Evolutionary conservation across 2,888 invertebrate genomes (phyloP).

Genomic region (Noctua janthe): DNA sequence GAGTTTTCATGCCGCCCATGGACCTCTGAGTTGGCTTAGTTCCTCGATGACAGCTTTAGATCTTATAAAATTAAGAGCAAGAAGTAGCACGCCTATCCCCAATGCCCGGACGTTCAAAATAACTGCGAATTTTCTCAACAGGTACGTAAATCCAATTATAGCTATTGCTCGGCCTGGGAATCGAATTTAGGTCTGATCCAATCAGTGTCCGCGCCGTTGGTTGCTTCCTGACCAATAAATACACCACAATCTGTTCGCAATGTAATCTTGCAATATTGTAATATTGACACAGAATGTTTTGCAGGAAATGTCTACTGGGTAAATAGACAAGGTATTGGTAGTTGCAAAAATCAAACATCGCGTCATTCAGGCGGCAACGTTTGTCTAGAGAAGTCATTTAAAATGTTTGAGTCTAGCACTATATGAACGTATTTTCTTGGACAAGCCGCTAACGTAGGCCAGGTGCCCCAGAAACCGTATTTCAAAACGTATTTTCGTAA

Average conservation of each 20-base stretch:
- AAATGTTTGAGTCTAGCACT: no score
- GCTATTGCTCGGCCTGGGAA: conserved; percentile 42
- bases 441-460: no score
- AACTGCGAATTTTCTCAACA: conserved; percentile 51
- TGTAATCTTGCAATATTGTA: conserved; percentile 9
- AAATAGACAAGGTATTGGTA: background rate
- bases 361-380: no score
- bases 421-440: no score
- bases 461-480: no score
- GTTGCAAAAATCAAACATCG: no score
- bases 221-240: conserved; percentile 50
- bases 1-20: no score
- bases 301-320: background rate
- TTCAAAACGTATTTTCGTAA: no score
- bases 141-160: conserved; percentile 52
- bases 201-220: conserved; percentile 44
- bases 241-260: conserved; percentile 34
- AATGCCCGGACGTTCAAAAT: background rate
- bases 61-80: background rate
- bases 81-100: background rate
- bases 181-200: conserved; percentile 50
- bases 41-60: background rate
- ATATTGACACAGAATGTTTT: background rate
- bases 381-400: no score
- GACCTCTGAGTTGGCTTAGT: no score